phyloP scores from a whole-genome alignment of 2,888 invertebrate species.

The Petrolisthes manimaculis region DNA sequence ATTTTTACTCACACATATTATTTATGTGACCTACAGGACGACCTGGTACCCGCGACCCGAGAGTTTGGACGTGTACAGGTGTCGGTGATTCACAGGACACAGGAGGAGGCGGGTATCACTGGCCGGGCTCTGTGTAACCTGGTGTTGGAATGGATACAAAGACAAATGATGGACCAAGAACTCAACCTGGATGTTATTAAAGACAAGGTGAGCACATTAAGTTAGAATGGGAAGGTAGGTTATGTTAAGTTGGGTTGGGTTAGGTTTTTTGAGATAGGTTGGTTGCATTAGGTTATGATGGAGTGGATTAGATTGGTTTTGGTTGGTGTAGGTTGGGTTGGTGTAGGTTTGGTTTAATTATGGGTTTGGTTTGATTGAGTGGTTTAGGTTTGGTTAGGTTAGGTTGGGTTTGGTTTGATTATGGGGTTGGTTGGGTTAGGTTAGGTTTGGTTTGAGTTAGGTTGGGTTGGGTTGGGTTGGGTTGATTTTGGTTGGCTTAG shows the following conservation, averaged over 20 bases:
- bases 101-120: constrained; percentile 76
- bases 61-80: constrained; percentile 78
- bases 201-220: constrained; percentile 73
- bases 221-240: not conserved
- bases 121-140: constrained; percentile 76
- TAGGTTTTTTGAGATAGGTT: not conserved
- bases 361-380: no score
- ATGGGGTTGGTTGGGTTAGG: no score
- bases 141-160: constrained; percentile 77
- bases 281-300: not conserved
- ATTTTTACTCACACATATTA: not conserved
- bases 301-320: not conserved
- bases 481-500: no score
- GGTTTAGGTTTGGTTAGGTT: not conserved
- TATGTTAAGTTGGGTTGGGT: not conserved
- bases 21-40: constrained; percentile 40
- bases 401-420: no score
- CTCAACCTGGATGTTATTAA: constrained; percentile 70
- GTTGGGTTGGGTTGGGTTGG: no score
- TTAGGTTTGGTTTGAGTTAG: no score
- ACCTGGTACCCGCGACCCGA: constrained; percentile 69
- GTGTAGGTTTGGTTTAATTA: not conserved
- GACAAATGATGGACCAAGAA: constrained; percentile 69
- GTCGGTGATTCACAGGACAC: constrained; percentile 81
- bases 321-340: not conserved